Conservation (phyloP, 2,113 vertebrate species). For the Muscicapa adusta region DNA sequence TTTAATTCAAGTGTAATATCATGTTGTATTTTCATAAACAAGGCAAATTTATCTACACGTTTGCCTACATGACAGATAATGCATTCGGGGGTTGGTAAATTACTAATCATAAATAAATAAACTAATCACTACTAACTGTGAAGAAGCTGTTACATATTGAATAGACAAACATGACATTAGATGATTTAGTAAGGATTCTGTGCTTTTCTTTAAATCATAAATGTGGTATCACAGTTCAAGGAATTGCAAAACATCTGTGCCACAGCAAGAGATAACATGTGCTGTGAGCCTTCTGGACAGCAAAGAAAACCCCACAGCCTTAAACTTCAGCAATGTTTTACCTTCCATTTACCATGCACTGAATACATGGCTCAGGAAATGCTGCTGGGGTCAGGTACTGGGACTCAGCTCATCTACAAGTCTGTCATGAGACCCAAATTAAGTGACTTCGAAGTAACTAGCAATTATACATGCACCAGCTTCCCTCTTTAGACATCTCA, state of each 20-base stretch:
- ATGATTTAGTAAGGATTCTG: not conserved
- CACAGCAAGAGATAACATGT: accelerated
- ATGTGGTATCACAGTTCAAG: not conserved
- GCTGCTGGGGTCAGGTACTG: not conserved
- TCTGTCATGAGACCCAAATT: not conserved
- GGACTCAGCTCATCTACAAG: not conserved
- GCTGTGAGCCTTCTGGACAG: not conserved
- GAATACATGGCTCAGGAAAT: not conserved
- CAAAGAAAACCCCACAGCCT: not conserved
- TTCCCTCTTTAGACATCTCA: not conserved
- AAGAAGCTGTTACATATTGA: not conserved
- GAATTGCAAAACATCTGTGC: not conserved
- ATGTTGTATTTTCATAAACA: not conserved
- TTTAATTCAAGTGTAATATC: not conserved
- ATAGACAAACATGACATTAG: not conserved
- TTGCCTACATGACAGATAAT: not conserved
- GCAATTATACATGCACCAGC: not conserved
- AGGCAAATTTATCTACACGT: not conserved
- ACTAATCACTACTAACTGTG: not conserved
- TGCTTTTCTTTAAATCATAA: not conserved
- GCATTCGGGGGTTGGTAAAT: not conserved
- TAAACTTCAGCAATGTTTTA: not conserved
- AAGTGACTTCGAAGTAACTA: not conserved
- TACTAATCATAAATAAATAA: not conserved
- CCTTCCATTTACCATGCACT: not conserved